These are phyloP conservation scores for Podabrus alpinus DNA, from an alignment of 2,888 invertebrate genomes.

Conservation along the genomic window DNA sequence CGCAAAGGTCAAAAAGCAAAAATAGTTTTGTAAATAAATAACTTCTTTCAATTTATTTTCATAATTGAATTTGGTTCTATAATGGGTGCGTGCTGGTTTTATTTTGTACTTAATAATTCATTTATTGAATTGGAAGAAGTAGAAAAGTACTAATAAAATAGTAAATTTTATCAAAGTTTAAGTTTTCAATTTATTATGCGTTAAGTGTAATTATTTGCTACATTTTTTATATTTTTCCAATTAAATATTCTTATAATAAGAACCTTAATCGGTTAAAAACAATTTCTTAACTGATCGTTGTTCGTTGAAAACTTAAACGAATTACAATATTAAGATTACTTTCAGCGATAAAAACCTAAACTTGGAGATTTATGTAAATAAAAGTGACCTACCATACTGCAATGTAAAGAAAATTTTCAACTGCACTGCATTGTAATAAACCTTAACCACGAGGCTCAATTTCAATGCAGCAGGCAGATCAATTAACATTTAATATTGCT, in stretches of 20 bases:
- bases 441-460: not conserved
- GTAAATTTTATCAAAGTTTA: not conserved
- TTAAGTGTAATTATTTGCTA: not conserved
- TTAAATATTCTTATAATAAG: not conserved
- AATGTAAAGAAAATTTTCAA: not conserved
- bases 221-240: not conserved
- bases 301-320: not conserved
- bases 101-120: not conserved
- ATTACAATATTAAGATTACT: not conserved
- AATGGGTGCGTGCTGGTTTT: not conserved
- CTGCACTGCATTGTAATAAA: not conserved
- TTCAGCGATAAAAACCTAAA: not conserved
- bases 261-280: not conserved
- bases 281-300: not conserved
- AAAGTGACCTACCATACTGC: not conserved
- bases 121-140: not conserved
- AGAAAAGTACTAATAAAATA: not conserved
- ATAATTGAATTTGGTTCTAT: slow-evolving; percentile 1
- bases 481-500: not conserved
- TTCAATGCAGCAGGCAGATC: not conserved
- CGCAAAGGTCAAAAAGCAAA: not conserved
- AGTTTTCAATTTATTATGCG: not conserved
- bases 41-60: not conserved
- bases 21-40: not conserved
- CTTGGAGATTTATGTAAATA: not conserved